Percentiles rank a stretch among this genome's conserved stretches.
Conservation (phyloP, 2,797 vertebrate species). For the Notolabrus celidotus region DNA sequence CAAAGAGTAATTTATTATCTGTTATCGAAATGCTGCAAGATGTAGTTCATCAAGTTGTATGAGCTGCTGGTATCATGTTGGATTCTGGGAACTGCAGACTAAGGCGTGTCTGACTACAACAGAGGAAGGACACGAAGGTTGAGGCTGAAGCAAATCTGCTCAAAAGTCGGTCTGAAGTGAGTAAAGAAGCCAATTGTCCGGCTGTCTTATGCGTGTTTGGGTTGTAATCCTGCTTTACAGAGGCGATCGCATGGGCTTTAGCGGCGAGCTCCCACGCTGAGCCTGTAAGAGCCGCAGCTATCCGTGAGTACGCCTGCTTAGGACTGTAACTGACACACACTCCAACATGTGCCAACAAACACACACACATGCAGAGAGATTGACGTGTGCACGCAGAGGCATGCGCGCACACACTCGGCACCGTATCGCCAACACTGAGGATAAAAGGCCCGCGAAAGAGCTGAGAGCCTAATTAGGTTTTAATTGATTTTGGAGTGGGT, state of each 20-base stretch:
- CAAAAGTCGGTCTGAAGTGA: constrained; percentile 12
- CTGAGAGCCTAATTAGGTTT: constrained; percentile 86
- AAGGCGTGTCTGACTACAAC: background rate
- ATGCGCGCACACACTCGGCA: constrained; percentile 30
- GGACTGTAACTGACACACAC: constrained; percentile 69
- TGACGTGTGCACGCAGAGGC: constrained; percentile 34
- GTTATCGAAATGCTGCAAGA: too few relatives aligned
- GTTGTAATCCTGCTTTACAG: constrained; percentile 74
- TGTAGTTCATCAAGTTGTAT: too few relatives aligned
- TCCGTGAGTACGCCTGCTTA: constrained; percentile 66
- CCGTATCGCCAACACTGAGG: constrained; percentile 63
- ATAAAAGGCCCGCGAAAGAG: constrained; percentile 80
- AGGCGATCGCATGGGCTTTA: constrained; percentile 66
- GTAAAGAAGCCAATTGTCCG: constrained; percentile 49
- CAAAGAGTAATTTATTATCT: too few relatives aligned
- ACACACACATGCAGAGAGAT: constrained; percentile 8
- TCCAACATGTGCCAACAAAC: constrained; percentile 52
- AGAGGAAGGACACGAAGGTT: constrained; percentile 5
- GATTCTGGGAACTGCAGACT: constrained; percentile 7
- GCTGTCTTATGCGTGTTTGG: constrained; percentile 54
- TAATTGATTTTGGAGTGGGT: constrained; percentile 88
- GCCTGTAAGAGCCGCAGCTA: constrained; percentile 55
- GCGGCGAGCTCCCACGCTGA: constrained; percentile 56
- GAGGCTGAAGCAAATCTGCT: constrained; percentile 3
- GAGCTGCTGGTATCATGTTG: background rate